Evolutionary conservation across 1,140 invertebrate genomes (phyloP), one percentile per base, ranked within the genome.

Genomic region (Drosophila repletoides): DNA sequence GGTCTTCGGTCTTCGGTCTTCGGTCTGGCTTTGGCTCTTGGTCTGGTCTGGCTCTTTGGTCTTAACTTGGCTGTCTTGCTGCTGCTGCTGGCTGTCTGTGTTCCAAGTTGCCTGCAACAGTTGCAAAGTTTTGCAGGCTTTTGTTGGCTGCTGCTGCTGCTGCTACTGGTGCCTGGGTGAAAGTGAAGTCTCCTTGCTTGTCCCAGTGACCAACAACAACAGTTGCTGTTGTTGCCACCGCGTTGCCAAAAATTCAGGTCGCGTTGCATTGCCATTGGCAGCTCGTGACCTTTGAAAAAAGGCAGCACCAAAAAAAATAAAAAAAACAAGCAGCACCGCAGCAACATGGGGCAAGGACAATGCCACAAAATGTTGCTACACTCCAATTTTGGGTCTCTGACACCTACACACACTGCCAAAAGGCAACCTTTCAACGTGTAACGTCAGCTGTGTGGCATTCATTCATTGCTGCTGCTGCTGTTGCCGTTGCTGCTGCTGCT

Each of bases 61-160:
- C 41, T 45, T 15, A 24, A 22, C 38, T 41, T 41, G 34, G 45
- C 22, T 38, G 55, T 22, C 9, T 14, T 43, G 51, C 22, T 40
- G 41, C 31, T 26, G 33, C 33, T 19, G 34, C 22, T 24, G 38
- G 5, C 29, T 45, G 22, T 29, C 28, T 15, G 38, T 19, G 38
- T 21, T 15, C 15, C 38, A 41, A 41, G 17, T 52, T 55, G 36
- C 33, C 53, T 34, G 70, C 76, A 76, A 68, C 76, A 59, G 58
- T 83, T 76, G 76, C 77, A 66, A 81, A 81, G 31, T 84, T 84
- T 73, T 12, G n/a, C 43, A 9, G 46, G 51, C 60, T 56, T 46
- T 48, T 64, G 60, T 38, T 56, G 61, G 21, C 38, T 55, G 19
- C 6, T 15, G n/a, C 9, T 3, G 6, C 7, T n/a, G 17, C 40